A percentile compares a stretch with the other conserved stretches of the same genome.
Conservation (phyloP, 2,113 vertebrate species). For the human region GRCh38 chr5:154045001-154045500, state of each 20-base stretch:
- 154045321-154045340: neutral
- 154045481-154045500: slow-evolving; percentile 20
- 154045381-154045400: neutral
- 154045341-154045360: neutral
- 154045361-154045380: neutral
- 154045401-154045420: slow-evolving; percentile 12
- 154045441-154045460: neutral
- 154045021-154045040: neutral
- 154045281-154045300: neutral
- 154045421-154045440: slow-evolving; percentile 28
- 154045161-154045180: neutral
- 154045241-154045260: neutral
- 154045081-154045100: neutral
- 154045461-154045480: too few relatives aligned
- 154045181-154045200: neutral
- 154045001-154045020: neutral
- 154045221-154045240: neutral
- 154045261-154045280: neutral
- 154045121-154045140: neutral
- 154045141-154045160: neutral
- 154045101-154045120: neutral
- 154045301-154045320: neutral
- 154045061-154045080: neutral
- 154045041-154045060: neutral
- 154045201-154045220: neutral